These are phyloP conservation scores for Lampris megalopsis DNA, from an alignment of 2,113 vertebrate species.

Conservation along the genomic window DNA sequence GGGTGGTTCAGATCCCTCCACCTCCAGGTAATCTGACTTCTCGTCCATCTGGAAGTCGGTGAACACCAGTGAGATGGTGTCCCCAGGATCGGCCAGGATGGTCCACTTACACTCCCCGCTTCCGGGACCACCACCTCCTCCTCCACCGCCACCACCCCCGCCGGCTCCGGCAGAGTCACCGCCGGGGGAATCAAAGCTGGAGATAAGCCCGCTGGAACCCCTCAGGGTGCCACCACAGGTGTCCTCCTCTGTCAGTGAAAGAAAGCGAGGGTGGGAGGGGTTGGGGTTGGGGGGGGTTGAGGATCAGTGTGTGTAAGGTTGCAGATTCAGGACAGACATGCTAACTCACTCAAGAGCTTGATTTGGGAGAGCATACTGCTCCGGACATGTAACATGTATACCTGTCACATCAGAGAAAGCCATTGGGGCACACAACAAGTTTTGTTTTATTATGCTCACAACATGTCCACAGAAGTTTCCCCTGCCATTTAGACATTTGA, in stretches of 20 bases:
- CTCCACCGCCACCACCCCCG: slow-evolving; percentile 56
- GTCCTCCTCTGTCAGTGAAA: slow-evolving; percentile 88
- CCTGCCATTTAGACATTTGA: too few species aligned
- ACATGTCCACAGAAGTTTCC: background rate
- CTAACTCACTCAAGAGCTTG: slow-evolving; percentile 35
- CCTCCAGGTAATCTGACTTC: slow-evolving; percentile 92
- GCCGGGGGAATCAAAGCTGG: slow-evolving; percentile 91
- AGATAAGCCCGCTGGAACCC: slow-evolving; percentile 94
- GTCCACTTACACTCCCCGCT: slow-evolving; percentile 97
- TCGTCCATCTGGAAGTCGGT: slow-evolving; percentile 97
- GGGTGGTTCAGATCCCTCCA: slow-evolving; percentile 93
- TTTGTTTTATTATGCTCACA: background rate
- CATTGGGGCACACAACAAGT: too few species aligned
- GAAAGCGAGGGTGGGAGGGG: slow-evolving; percentile 11
- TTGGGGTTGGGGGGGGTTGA: background rate
- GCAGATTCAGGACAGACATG: slow-evolving; percentile 36
- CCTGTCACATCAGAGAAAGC: slow-evolving; percentile 45
- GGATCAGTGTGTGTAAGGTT: background rate
- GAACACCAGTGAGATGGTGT: slow-evolving; percentile 97
- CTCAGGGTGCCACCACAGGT: slow-evolving; percentile 94
- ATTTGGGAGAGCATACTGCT: slow-evolving; percentile 20
- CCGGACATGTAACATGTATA: slow-evolving; percentile 48
- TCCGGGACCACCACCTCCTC: slow-evolving; percentile 56
- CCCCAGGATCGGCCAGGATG: slow-evolving; percentile 94
- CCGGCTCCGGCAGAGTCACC: slow-evolving; percentile 83